Evolutionary conservation across 2,113 vertebrate genomes (phyloP).

Genomic region (Dolichallabes microphthalmus): DNA sequence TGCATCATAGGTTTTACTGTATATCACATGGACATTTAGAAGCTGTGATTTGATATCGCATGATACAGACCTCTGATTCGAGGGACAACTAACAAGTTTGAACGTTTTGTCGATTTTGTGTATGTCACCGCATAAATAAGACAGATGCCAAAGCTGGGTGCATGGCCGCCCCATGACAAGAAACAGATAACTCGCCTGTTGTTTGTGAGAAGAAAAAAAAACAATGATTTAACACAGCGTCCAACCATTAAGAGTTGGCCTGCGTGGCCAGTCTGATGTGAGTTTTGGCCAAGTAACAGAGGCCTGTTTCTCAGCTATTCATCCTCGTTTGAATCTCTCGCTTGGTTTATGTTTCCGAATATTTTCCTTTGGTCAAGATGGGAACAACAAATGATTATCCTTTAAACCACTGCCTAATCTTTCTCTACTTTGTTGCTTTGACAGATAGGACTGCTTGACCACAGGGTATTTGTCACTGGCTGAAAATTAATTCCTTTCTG

Average conservation of each 20-base stretch:
- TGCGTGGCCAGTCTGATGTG: conserved; percentile 30
- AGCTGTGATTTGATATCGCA: no score
- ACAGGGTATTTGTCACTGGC: conserved; percentile 20
- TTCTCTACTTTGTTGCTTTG: conserved; percentile 26
- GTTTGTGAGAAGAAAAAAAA: conserved; percentile 35
- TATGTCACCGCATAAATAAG: conserved; percentile 9
- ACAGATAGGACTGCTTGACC: conserved; percentile 16
- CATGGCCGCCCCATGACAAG: conserved; percentile 30
- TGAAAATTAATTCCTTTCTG: conserved; percentile 11
- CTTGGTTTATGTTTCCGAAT: conserved; percentile 37
- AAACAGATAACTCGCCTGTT: conserved; percentile 43
- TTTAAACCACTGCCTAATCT: conserved; percentile 14
- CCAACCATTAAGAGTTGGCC: conserved; percentile 43
- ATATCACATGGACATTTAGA: background rate
- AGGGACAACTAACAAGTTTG: background rate
- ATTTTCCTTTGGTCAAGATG: conserved; percentile 27
- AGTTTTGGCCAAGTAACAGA: conserved; percentile 41
- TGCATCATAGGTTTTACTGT: background rate
- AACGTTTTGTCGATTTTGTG: background rate
- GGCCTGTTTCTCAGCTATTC: conserved; percentile 37
- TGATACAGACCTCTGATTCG: background rate
- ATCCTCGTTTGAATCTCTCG: conserved; percentile 36
- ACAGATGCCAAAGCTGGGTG: background rate
- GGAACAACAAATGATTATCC: conserved; percentile 34
- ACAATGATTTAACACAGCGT: conserved; percentile 43